Base-by-base conservation (phyloP, 1,140 invertebrate genomes). In the Camponotus pennsylvanicus region DNA sequence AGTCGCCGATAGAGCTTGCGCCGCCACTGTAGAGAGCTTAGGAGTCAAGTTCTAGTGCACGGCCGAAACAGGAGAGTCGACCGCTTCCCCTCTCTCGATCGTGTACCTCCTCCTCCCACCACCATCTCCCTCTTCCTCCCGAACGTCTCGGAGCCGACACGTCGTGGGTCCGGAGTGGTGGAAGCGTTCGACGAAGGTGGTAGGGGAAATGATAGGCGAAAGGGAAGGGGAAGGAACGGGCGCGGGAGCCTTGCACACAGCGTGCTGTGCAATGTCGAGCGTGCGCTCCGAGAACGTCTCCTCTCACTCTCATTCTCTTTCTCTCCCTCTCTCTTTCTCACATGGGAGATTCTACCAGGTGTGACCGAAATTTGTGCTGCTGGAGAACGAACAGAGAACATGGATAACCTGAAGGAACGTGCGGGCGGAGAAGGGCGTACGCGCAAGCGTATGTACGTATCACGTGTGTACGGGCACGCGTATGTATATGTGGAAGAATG, bases 1-100 rank as follows among this genome's bases (percentile, higher is more conserved):
- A 86, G 37, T 55, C 34, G 15, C 45, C n/a, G 88, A 80, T 80
- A 87, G 86, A 86, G 78, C 82, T 88, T 90, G 89, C 83, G 67
- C 83, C 86, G 67, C 86, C 88, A 90, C 85, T 87, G 86, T 86
- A 69, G 34, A 55, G 76, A 90, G 88, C 88, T 90, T 90, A 90
- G 86, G 86, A 90, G 89, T 90, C 89, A 90, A 90, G 89, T 90
- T 90, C 89, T 90, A 90, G 89, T 90, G 88, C 89, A 90, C 80
- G 89, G 89, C 73, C 89, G 89, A 90, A 90, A 90, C 82, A 86
- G 89, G 89, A 90, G 88, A 90, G 80, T 90, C 86, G 86, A 85
- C 86, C 69, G 63, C 80, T 64, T 88, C 82, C 86, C 86, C 77
- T 83, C 86, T 40, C 7, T 11, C 40, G 11, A 9, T 27, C 27